phyloP scores from a whole-genome alignment of 2,888 invertebrate genomes.

The Hirtodrosophila confusa region DNA sequence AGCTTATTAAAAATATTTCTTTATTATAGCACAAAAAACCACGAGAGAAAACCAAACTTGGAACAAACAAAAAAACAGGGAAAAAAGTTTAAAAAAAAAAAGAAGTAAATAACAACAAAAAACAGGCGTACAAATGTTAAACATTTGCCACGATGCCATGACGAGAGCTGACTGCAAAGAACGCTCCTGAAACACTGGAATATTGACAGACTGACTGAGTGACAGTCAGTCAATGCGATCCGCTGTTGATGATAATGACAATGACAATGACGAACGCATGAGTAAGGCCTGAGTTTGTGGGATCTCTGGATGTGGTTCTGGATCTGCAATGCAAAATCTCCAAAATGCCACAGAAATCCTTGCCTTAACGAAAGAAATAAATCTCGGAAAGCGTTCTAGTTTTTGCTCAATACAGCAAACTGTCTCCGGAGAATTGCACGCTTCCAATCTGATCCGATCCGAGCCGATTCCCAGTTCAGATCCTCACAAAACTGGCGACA shows the following conservation, averaged over 20 bases:
- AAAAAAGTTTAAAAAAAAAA: conserved; percentile 15
- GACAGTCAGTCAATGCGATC: conserved; percentile 48
- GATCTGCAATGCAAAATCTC: conserved; percentile 76
- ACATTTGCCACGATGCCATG: conserved; percentile 79
- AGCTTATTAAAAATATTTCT: conserved; percentile 80
- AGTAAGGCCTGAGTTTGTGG: conserved; percentile 35
- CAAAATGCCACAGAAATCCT: conserved; percentile 57
- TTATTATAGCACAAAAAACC: conserved; percentile 63
- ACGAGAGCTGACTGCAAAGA: conserved; percentile 69
- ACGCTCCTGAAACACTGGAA: conserved; percentile 35
- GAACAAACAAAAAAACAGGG: conserved; percentile 13
- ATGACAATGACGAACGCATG: conserved; percentile 55
- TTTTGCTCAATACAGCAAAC: conserved; percentile 52
- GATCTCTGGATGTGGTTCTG: conserved; percentile 31
- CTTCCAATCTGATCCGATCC: conserved; percentile 29
- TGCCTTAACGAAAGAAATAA: conserved; percentile 77
- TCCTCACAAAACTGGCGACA: conserved; percentile 32
- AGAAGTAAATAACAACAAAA: conserved; percentile 36
- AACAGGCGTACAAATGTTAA: conserved; percentile 80
- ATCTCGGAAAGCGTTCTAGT: conserved; percentile 72
- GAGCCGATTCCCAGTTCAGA: conserved; percentile 13
- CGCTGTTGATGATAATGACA: conserved; percentile 46
- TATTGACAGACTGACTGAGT: conserved; percentile 13
- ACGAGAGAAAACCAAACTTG: conserved; percentile 33
- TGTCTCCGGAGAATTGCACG: conserved; percentile 80